These are phyloP conservation scores for Eremophila alpestris DNA, from an alignment of 2,797 vertebrate species.

Conservation along the genomic window DNA sequence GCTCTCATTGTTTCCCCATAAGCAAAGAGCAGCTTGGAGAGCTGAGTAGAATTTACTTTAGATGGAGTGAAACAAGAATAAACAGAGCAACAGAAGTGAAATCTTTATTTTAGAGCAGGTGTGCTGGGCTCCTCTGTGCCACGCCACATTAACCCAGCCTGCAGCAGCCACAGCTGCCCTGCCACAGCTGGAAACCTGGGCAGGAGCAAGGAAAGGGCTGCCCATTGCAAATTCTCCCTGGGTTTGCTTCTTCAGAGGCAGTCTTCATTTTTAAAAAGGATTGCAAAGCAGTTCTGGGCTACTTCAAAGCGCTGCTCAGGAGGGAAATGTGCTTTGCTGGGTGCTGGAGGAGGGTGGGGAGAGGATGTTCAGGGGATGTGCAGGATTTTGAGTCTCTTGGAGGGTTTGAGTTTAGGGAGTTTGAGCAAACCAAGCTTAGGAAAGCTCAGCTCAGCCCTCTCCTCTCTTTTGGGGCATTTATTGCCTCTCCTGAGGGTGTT, in stretches of 20 bases:
- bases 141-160: conserved; percentile 22
- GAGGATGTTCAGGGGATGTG: background rate
- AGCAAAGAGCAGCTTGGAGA: conserved; percentile 28
- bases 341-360: background rate
- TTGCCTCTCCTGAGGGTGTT: rapidly evolving
- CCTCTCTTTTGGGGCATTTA: background rate
- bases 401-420: background rate
- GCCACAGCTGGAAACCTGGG: background rate
- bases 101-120: conserved; percentile 47
- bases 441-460: too few species aligned
- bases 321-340: background rate
- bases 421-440: background rate
- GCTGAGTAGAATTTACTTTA: background rate
- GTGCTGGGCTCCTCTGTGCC: conserved; percentile 19
- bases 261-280: background rate
- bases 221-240: background rate
- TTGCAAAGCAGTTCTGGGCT: background rate
- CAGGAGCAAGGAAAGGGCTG: background rate
- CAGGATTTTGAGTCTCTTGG: rapidly evolving
- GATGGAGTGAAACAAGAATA: background rate
- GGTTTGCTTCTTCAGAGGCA: background rate
- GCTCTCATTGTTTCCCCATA: background rate
- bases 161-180: conserved; percentile 42
- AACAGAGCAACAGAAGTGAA: conserved; percentile 46
- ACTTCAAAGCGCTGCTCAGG: background rate